phyloP scores from a whole-genome alignment of 2,797 vertebrate species.

The Gymnodraco acuticeps region DNA sequence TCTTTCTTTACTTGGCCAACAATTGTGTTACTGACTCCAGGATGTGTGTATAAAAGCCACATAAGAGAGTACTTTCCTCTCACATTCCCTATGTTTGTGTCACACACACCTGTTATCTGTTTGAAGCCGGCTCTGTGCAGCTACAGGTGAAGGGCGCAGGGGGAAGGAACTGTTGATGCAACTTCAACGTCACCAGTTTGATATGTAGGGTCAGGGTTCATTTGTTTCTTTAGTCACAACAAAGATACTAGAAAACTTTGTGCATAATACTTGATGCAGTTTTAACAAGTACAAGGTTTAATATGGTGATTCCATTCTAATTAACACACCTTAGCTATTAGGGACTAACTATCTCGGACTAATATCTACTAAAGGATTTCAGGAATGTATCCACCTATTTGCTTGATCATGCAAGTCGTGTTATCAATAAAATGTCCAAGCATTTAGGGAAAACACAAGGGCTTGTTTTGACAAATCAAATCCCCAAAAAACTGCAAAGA shows the following conservation, averaged over 20 bases:
- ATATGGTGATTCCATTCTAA: no score
- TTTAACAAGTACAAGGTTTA: no score
- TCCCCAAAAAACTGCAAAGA: background rate
- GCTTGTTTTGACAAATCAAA: background rate
- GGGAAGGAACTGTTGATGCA: slow-evolving; percentile 13
- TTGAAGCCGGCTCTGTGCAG: slow-evolving; percentile 2
- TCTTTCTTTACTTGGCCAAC: background rate
- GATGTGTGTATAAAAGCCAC: slow-evolving; percentile 33
- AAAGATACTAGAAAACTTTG: background rate
- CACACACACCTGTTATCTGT: slow-evolving; percentile 24
- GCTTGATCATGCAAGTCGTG: background rate
- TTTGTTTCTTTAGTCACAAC: background rate
- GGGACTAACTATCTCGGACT: background rate
- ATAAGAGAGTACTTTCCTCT: slow-evolving; percentile 57
- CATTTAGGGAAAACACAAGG: background rate
- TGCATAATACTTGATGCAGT: background rate
- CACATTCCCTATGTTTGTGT: slow-evolving; percentile 44
- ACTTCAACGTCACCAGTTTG: slow-evolving; percentile 2
- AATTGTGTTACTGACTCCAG: slow-evolving; percentile 13
- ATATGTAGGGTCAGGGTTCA: background rate
- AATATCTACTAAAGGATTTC: background rate
- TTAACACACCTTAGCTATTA: background rate
- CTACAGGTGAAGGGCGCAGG: slow-evolving; percentile 44
- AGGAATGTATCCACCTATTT: background rate
- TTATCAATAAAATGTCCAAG: background rate